Conservation (phyloP, 2,888 invertebrate species). For the Flabesymbios commensalis region DNA sequence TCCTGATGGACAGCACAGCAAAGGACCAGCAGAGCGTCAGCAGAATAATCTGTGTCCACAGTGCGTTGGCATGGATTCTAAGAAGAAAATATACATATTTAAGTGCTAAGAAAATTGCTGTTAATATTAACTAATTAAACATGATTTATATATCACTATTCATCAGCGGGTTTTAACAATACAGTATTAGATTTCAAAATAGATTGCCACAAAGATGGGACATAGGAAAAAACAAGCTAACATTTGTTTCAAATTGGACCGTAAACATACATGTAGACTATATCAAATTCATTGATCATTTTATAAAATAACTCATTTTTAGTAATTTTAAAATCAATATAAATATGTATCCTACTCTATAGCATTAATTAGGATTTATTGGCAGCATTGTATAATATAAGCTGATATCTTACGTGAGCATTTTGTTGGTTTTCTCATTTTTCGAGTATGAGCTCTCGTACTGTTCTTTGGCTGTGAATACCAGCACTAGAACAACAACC, state of each 20-base stretch:
- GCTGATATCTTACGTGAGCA: constrained; percentile 57
- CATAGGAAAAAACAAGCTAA: neutral
- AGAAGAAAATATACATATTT: constrained; percentile 12
- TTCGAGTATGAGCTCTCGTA: constrained; percentile 62
- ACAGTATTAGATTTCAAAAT: too few relatives aligned
- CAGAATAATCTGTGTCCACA: constrained; percentile 62
- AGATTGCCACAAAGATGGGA: too few relatives aligned
- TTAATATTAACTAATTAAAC: neutral
- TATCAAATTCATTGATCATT: too few relatives aligned
- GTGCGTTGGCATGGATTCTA: constrained; percentile 59
- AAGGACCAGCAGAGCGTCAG: constrained; percentile 59
- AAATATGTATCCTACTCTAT: too few relatives aligned
- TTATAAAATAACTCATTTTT: too few relatives aligned
- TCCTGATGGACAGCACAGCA: constrained; percentile 57
- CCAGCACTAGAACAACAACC: constrained; percentile 60
- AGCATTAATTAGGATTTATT: too few relatives aligned
- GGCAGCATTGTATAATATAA: too few relatives aligned
- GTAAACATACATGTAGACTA: too few relatives aligned
- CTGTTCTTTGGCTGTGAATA: constrained; percentile 62
- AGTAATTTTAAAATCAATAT: too few relatives aligned
- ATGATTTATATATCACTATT: too few relatives aligned
- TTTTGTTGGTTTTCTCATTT: constrained; percentile 60
- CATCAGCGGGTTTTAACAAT: too few relatives aligned
- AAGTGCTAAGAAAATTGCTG: neutral
- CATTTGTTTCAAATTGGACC: too few relatives aligned